These are phyloP conservation scores for Fundulus diaphanus DNA, from an alignment of 2,797 vertebrate species.

Conservation along the genomic window DNA sequence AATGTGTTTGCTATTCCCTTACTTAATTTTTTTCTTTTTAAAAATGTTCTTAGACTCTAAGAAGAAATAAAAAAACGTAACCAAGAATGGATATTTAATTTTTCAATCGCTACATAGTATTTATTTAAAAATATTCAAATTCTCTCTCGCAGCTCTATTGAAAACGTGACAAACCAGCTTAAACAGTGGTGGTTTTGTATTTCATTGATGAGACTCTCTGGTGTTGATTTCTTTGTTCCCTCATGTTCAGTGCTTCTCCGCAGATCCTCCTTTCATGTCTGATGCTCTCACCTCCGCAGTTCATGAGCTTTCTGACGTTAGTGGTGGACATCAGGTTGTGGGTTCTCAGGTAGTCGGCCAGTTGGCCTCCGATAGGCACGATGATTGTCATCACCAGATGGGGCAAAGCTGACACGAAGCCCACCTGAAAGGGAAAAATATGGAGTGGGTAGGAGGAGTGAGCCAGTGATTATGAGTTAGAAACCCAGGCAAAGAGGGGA, in stretches of 20 bases:
- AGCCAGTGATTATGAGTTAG: not conserved
- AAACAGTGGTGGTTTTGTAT: not conserved
- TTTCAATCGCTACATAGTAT: not conserved
- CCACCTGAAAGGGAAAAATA: conserved; percentile 82
- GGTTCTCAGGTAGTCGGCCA: conserved; percentile 92
- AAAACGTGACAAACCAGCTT: not conserved
- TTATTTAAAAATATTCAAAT: not conserved
- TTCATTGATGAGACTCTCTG: not conserved
- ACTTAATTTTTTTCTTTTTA: not conserved
- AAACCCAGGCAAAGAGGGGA: not conserved
- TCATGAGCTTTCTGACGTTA: conserved; percentile 97
- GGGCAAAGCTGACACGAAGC: conserved; percentile 93
- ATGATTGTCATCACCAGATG: conserved; percentile 98
- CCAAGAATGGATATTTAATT: not conserved
- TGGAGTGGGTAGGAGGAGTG: not conserved
- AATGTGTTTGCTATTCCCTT: not conserved
- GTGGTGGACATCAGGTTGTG: conserved; percentile 94
- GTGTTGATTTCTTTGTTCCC: not conserved
- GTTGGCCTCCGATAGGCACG: conserved; percentile 95
- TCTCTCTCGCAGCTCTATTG: too few species aligned
- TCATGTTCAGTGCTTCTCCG: not conserved
- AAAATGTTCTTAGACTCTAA: not conserved
- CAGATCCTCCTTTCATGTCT: conserved; percentile 7
- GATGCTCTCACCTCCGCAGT: conserved; percentile 89
- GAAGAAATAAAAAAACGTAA: too few species aligned